A percentile compares a stretch with the other conserved stretches of the same genome.
Conservation (phyloP, 92 coral and sea anemone genomes). For the Plumapathes pennacea region DNA sequence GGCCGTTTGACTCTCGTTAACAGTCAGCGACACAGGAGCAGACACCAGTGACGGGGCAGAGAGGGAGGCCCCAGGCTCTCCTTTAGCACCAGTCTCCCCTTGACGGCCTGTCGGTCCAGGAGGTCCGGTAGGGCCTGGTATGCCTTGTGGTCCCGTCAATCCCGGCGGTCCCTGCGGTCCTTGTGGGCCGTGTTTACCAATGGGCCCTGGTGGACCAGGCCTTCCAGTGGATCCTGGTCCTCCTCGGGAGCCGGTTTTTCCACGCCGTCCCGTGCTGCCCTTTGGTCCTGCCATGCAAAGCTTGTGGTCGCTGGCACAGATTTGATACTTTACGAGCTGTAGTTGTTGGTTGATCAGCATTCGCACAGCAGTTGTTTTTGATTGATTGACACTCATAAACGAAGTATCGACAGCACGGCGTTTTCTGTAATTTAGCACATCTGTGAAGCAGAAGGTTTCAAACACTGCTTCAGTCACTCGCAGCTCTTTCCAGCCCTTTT, state of each 20-base stretch:
- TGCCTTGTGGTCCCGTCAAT: conserved; percentile 20
- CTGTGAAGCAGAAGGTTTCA: no score
- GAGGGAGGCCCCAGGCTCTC: conserved; percentile 40
- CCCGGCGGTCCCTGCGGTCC: conserved; percentile 45
- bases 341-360: conserved; percentile 38
- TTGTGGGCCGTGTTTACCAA: conserved; percentile 55
- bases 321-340: conserved; percentile 33
- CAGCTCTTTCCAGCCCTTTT: no score
- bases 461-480: no score
- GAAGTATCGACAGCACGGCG: no score
- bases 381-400: no score
- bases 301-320: conserved; percentile 47
- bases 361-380: conserved; percentile 2
- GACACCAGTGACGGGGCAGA: conserved; percentile 32
- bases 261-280: conserved; percentile 59
- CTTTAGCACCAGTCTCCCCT: conserved; percentile 38
- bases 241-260: conserved; percentile 55
- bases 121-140: conserved; percentile 32
- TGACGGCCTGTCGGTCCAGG: conserved; percentile 33
- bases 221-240: conserved; percentile 39
- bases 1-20: conserved; percentile 40
- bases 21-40: conserved; percentile 30
- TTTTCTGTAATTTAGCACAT: no score
- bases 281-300: conserved; percentile 58
- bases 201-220: conserved; percentile 40